Evolutionary conservation across 2,797 vertebrate genomes (phyloP), one percentile per base, ranked within the genome.

Genomic region (Pipistrellus nathusii): DNA sequence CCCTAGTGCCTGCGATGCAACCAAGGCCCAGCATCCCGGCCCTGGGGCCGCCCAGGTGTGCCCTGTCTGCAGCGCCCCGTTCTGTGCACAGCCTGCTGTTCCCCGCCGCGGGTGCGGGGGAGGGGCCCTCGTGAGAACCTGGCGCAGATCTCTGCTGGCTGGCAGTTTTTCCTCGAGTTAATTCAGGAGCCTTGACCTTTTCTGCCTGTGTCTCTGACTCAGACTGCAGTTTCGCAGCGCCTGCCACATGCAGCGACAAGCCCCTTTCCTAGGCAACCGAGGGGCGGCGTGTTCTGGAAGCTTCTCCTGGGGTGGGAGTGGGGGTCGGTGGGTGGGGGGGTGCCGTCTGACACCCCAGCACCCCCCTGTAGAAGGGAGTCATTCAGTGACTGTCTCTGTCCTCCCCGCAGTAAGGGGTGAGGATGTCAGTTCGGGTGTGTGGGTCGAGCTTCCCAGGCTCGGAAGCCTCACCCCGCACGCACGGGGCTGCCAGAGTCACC

Each of bases 141-240:
- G 5, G 3, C 13, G 2, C 27, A 21, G 2, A 20, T 76, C 84
- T 86, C 83, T 76, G 44, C 77, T 15, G 15, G 85, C 57, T 75
- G 93, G 86, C 91, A 94, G 77, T 73, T 96, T 82, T 95, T 87
- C 90, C 91, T 89, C 0, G 17, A 95, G 90, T 97, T 96, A 95
- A 97, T 96, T 97, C 41, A 23, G 95, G 93, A 97, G 83, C 62
- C 55, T 51, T 91, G 93, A 94, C 95, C 96, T 97, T 97, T 94
- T 80, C 85, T 71, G 87, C 84, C 30, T 51, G 62, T 59, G 85
- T 86, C 91, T 96, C 95, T 97, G 95, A 96, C 90, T 96, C 95
- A 96, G 84, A 83, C 86, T 84, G 55, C 75, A 82, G 20, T 48
- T 51, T 59, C n/a, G 4, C 94, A 41, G 14, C 46, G 93, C 90